These are phyloP conservation scores for Ptychoptera albimana DNA, from an alignment of 2,888 invertebrate genomes.

Conservation along the genomic window DNA sequence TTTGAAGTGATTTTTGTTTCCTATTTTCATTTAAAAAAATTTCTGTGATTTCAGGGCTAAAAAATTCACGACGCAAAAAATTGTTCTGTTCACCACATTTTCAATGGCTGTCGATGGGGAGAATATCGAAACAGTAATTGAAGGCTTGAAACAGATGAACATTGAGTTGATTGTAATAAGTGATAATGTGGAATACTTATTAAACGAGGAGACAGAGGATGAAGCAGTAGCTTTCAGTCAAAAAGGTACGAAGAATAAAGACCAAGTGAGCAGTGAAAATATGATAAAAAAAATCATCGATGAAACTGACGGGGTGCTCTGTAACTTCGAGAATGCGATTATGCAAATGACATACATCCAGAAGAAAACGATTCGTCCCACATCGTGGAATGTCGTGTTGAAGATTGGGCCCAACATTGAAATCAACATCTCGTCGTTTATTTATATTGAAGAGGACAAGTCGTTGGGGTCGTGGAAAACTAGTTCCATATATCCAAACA, in stretches of 20 bases:
- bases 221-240: constrained; percentile 8
- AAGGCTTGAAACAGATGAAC: constrained; percentile 36
- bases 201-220: not conserved
- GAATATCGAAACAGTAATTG: constrained; percentile 34
- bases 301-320: constrained; percentile 31
- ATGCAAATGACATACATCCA: constrained; percentile 40
- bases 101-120: constrained; percentile 32
- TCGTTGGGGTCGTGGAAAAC: constrained; percentile 18
- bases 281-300: constrained; percentile 30
- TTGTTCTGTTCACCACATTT: constrained; percentile 51
- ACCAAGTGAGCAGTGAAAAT: constrained; percentile 19
- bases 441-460: constrained; percentile 25
- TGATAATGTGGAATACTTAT: constrained; percentile 12
- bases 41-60: constrained; percentile 19
- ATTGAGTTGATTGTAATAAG: constrained; percentile 49
- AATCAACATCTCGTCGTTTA: constrained; percentile 39
- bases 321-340: constrained; percentile 42
- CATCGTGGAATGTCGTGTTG: constrained; percentile 48
- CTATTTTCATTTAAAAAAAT: no score
- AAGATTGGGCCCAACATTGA: constrained; percentile 41
- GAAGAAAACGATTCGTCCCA: constrained; percentile 33
- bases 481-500: constrained; percentile 29
- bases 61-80: constrained; percentile 32
- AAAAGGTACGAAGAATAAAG: constrained; percentile 6
- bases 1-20: not conserved